Evolutionary conservation across 2,797 vertebrate species (phyloP).

Genomic region (Stomatorhinus walkeri): DNA sequence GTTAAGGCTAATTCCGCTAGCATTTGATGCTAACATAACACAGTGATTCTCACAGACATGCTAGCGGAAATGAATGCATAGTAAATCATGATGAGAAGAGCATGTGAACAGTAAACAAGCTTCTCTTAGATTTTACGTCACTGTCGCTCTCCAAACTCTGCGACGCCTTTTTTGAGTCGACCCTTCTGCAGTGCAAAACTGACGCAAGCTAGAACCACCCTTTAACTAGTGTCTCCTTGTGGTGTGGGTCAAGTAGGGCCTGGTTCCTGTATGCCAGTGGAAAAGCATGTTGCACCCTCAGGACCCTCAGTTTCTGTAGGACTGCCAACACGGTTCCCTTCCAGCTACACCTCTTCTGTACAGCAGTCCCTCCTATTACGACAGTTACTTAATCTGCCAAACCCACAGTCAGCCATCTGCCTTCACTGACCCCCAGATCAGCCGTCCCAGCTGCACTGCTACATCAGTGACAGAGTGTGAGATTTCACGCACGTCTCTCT

Average conservation of each 20-base stretch:
- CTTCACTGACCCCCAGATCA: background rate
- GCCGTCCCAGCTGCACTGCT: background rate
- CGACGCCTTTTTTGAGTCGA: background rate
- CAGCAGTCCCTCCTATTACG: background rate
- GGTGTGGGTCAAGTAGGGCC: background rate
- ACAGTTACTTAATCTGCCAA: background rate
- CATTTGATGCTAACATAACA: background rate
- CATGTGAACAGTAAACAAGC: background rate
- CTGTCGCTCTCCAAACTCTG: background rate
- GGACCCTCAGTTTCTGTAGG: background rate
- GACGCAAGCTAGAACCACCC: background rate
- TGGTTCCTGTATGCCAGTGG: background rate
- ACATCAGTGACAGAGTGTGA: background rate
- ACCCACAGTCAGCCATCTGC: background rate
- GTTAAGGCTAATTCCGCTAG: background rate
- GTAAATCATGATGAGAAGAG: background rate
- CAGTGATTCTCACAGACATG: background rate
- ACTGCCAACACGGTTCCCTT: background rate
- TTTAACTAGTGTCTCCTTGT: background rate
- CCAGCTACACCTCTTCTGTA: background rate
- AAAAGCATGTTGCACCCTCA: background rate
- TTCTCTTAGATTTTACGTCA: background rate
- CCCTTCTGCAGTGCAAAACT: background rate
- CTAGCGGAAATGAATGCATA: background rate
- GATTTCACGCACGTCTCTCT: background rate